A percentile compares a stretch with the other conserved stretches of the same genome.
phyloP scores from a whole-genome alignment of 2,888 invertebrate genomes.

The Empis stercorea region DNA sequence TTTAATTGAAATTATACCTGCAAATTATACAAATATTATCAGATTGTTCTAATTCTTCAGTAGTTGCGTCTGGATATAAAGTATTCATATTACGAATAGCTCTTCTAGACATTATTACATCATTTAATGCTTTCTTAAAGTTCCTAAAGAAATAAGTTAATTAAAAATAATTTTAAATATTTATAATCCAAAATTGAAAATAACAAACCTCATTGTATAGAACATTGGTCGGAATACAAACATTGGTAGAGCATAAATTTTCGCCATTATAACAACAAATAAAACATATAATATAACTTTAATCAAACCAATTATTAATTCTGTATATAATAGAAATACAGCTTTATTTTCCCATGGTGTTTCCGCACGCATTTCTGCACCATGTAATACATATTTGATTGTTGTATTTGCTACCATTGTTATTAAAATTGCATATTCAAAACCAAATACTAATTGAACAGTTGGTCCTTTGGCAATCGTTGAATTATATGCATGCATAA shows the following conservation, averaged over 20 bases:
- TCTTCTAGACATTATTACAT: conserved; percentile 90
- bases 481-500: conserved; percentile 86
- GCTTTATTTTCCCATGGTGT: conserved; percentile 99
- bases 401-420: conserved; percentile 86
- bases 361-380: conserved; percentile 67
- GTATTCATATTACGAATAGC: conserved; percentile 98
- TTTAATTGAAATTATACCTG: conserved; percentile 40
- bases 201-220: conserved; percentile 75
- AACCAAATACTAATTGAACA: conserved; percentile 97
- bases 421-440: conserved; percentile 94
- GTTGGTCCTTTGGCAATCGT: conserved; percentile 89
- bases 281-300: conserved; percentile 78
- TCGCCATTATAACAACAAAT: conserved; percentile 92
- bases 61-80: conserved; percentile 88
- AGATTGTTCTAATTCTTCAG: conserved; percentile 77
- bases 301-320: conserved; percentile 80
- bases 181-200: neutral
- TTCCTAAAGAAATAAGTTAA: conserved; percentile 42
- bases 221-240: conserved; percentile 99
- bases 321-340: conserved; percentile 91
- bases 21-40: conserved; percentile 99
- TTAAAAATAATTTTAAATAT: neutral
- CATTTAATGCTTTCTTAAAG: conserved; percentile 94
- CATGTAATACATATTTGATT: conserved; percentile 81
- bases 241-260: conserved; percentile 91